Conservation (phyloP, 1,140 invertebrate species). For the Drosophila saltans region DNA sequence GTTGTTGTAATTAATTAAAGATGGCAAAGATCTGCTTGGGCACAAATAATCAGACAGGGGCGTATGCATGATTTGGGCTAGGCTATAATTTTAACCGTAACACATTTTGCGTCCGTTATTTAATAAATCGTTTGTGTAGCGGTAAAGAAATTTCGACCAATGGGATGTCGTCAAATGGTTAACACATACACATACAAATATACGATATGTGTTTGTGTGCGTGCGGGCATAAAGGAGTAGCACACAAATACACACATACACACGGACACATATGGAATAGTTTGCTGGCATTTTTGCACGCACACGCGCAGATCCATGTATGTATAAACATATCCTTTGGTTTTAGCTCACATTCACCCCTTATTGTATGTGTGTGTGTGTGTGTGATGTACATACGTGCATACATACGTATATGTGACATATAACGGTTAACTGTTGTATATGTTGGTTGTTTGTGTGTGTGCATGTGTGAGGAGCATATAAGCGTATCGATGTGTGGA, state of each 20-base stretch:
- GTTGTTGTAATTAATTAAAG: not conserved
- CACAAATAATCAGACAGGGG: not conserved
- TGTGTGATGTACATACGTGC: not conserved
- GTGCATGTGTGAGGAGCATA: not conserved
- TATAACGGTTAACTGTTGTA: slow-evolving; percentile 28
- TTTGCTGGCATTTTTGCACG: slow-evolving; percentile 30
- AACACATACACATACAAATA: not conserved
- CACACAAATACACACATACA: not conserved
- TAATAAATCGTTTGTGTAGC: slow-evolving; percentile 7
- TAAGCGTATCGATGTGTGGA: slow-evolving; percentile 29
- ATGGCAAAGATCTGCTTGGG: no score
- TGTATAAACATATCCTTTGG: slow-evolving; percentile 7
- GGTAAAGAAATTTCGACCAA: not conserved
- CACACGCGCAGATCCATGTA: slow-evolving; percentile 45
- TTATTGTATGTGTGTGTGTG: not conserved
- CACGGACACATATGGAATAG: slow-evolving; percentile 1
- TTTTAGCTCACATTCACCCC: slow-evolving; percentile 7
- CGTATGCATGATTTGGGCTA: not conserved
- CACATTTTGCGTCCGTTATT: slow-evolving; percentile 5
- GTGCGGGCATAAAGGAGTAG: slow-evolving; percentile 1
- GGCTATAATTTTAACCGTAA: not conserved
- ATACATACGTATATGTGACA: slow-evolving; percentile 13
- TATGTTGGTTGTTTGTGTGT: slow-evolving; percentile 5
- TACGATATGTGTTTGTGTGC: not conserved
- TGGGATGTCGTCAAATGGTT: slow-evolving; percentile 1